Evolutionary conservation across 2,888 invertebrate genomes (phyloP), one percentile per base, ranked within the genome.

Genomic region (Pycnomerus fuliginosus): DNA sequence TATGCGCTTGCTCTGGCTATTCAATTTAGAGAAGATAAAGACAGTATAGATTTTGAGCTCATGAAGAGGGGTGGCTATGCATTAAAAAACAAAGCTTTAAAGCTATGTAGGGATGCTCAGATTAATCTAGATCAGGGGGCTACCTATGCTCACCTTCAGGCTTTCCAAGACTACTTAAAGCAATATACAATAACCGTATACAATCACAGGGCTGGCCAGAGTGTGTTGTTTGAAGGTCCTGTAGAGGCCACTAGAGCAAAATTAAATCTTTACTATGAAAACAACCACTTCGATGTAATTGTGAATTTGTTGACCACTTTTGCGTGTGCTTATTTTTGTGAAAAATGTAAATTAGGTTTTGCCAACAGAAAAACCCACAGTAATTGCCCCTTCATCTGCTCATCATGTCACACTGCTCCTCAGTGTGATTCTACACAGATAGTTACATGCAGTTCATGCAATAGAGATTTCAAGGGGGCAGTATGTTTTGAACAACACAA

Each of bases 231-330:
- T 16, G 31, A 30, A 30, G 39, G 39, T 8, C 24, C 32, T 7
- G 11, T 30, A 32, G 2, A 4, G 2, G 8, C 29, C 15, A 10
- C 12, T 22, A 15, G 20, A 3, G 17, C 32, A 3, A 11, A 12
- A 12, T 25, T 45, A 32, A 42, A 46, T 42, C 25, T 42, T 7
- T 5, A 42, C 5, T 16, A 27, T 1, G 33, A 46, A 8, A 11
- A 43, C 2, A 20, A 32, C 16, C 43, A 44, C 17, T 47, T 20
- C 22, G 44, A 44, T 14, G 43, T 47, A 1, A 44, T 47, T 3
- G 32, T 25, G 22, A 39, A 23, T 24, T 39, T 39, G 16, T 35
- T 33, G 16, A 23, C 13, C n/a, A 7, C 12, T 12, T 42, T 45
- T 28, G 3, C 24, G 2, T 14, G 13, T 2, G 3, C 11, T 2